Percentiles rank a stretch among this genome's conserved stretches.
Conservation (phyloP, 2,113 vertebrate genomes). For the Coracopsis vasa region DNA sequence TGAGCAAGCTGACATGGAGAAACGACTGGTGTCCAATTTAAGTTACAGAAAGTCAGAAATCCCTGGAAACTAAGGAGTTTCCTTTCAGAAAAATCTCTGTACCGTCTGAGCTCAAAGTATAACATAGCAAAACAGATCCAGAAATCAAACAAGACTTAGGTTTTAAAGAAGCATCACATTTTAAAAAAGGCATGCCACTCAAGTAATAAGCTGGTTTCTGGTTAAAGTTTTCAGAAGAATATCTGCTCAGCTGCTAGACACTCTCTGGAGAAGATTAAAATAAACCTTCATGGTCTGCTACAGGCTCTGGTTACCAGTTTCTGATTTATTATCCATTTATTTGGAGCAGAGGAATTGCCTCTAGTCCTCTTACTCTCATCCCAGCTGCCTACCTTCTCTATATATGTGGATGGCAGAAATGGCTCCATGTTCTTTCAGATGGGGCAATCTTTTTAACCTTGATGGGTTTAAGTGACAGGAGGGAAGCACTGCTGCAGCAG, state of each 20-base stretch:
- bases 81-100: not conserved
- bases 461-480: conserved; percentile 38
- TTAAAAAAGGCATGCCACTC: conserved; percentile 3
- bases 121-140: not conserved
- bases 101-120: not conserved
- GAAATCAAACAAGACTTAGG: not conserved
- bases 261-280: conserved; percentile 16
- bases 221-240: not conserved
- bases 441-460: conserved; percentile 37
- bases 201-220: not conserved
- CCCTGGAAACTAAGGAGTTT: not conserved
- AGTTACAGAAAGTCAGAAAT: not conserved
- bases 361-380: conserved; percentile 16
- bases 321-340: conserved; percentile 49
- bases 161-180: not conserved
- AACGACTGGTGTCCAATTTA: not conserved
- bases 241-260: not conserved
- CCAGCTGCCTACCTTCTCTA: not conserved
- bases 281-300: not conserved
- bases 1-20: not conserved
- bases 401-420: not conserved
- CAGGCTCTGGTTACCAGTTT: conserved; percentile 13
- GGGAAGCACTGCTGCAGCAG: not conserved
- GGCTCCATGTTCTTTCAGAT: conserved; percentile 19
- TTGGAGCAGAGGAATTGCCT: conserved; percentile 22